These are phyloP conservation scores for Hyperoplus immaculatus DNA, from an alignment of 2,797 vertebrate species.

Conservation along the genomic window DNA sequence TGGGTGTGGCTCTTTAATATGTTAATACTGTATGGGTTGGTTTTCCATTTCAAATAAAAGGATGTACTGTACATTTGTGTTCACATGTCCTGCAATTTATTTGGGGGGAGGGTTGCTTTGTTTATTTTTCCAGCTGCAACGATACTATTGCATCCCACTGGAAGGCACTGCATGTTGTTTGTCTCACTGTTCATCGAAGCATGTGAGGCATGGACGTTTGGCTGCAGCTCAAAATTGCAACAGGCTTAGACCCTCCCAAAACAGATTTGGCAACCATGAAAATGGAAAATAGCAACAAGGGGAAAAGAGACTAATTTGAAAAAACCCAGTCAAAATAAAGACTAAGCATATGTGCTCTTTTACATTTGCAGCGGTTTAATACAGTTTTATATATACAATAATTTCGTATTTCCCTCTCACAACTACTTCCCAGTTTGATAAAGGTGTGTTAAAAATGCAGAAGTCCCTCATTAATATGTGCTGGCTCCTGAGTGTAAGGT, in stretches of 20 bases:
- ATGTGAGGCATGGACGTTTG: conserved; percentile 44
- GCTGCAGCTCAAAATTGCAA: conserved; percentile 49
- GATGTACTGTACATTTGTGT: background rate
- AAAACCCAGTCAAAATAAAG: background rate
- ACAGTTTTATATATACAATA: too few relatives aligned
- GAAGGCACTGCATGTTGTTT: conserved; percentile 40
- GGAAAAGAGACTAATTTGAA: conserved; percentile 8
- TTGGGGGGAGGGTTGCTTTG: too few relatives aligned
- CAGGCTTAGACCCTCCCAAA: conserved; percentile 60
- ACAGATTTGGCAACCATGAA: conserved; percentile 63
- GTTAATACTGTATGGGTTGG: conserved; percentile 2
- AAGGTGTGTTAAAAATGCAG: too few relatives aligned
- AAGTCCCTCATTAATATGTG: too few relatives aligned
- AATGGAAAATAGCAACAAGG: conserved; percentile 49
- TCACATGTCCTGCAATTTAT: background rate
- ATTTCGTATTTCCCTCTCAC: too few relatives aligned
- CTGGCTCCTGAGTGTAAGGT: too few relatives aligned
- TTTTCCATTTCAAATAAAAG: conserved; percentile 32
- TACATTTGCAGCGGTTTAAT: too few relatives aligned
- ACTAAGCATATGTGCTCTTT: too few relatives aligned
- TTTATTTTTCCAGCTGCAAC: background rate
- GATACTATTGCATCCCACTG: conserved; percentile 15
- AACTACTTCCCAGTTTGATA: too few relatives aligned
- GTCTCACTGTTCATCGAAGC: conserved; percentile 30
- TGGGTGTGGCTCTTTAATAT: background rate